Conservation (phyloP, 2,888 invertebrate species). For the Nymphalis urticae region DNA sequence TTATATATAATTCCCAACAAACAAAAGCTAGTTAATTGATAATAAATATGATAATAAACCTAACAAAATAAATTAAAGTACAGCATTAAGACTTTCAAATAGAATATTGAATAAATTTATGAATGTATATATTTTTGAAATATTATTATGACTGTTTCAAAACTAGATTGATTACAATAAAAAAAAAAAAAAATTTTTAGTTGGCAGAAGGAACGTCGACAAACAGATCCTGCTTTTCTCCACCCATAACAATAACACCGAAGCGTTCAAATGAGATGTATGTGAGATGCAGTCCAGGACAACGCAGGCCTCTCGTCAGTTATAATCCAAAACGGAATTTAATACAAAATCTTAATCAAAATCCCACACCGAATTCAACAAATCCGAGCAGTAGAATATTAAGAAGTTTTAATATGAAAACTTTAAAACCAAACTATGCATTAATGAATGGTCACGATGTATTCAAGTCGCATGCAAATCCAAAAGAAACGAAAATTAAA, state of each 20-base stretch:
- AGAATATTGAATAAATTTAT: too few species aligned
- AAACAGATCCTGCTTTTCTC: constrained; percentile 48
- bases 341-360: constrained; percentile 26
- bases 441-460: constrained; percentile 37
- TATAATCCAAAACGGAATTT: constrained; percentile 40
- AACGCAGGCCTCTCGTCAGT: constrained; percentile 38
- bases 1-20: too few species aligned
- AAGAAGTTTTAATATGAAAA: constrained; percentile 53
- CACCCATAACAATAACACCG: constrained; percentile 56
- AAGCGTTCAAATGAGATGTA: constrained; percentile 43
- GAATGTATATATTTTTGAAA: too few species aligned
- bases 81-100: too few species aligned
- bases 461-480: constrained; percentile 24
- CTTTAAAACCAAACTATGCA: constrained; percentile 44
- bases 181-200: constrained; percentile 41
- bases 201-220: constrained; percentile 49
- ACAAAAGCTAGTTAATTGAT: too few species aligned
- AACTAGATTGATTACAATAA: too few species aligned
- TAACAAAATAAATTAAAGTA: too few species aligned
- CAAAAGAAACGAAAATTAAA: constrained; percentile 38
- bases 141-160: too few species aligned
- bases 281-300: constrained; percentile 45
- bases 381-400: constrained; percentile 55
- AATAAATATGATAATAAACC: too few species aligned
- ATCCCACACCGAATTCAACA: constrained; percentile 29